Percentiles rank a stretch among this genome's conserved stretches.
Evolutionary conservation across 2,888 invertebrate species (phyloP).

Genomic region (Bellardia pandia): DNA sequence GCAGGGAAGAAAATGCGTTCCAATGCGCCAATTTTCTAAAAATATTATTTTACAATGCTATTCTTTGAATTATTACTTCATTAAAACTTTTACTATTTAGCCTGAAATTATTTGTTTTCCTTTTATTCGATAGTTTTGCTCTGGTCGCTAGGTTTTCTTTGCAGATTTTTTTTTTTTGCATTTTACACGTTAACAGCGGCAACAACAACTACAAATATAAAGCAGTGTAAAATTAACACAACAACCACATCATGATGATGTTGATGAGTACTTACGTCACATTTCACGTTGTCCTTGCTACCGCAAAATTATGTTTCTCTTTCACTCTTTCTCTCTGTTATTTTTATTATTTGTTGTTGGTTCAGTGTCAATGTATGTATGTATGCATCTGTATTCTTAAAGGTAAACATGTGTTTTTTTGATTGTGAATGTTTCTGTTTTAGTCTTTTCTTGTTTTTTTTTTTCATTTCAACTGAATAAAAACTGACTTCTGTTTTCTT

Average conservation of each 20-base stretch:
- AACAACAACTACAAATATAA: slow-evolving; percentile 26
- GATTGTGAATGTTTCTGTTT: slow-evolving; percentile 22
- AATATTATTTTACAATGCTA: no score
- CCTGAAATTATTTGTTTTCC: slow-evolving; percentile 31
- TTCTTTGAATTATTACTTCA: not conserved
- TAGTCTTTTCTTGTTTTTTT: not conserved
- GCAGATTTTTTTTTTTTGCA: not conserved
- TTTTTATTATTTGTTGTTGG: not conserved
- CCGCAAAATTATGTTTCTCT: slow-evolving; percentile 53
- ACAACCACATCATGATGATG: slow-evolving; percentile 53
- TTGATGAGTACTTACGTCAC: slow-evolving; percentile 62
- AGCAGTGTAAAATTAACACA: not conserved
- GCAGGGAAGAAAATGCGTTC: no score
- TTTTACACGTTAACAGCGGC: slow-evolving; percentile 40
- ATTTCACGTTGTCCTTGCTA: slow-evolving; percentile 66
- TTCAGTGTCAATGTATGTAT: slow-evolving; percentile 3
- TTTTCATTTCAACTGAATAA: slow-evolving; percentile 21
- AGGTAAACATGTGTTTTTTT: slow-evolving; percentile 44
- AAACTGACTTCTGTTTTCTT: slow-evolving; percentile 54
- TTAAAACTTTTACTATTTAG: not conserved
- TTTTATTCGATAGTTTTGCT: not conserved
- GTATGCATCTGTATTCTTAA: not conserved
- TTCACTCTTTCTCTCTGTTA: no score
- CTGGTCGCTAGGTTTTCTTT: not conserved
- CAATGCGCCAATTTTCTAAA: no score